Base-by-base conservation (phyloP, 2,797 vertebrate species). In the Cirrhinus molitorella region DNA sequence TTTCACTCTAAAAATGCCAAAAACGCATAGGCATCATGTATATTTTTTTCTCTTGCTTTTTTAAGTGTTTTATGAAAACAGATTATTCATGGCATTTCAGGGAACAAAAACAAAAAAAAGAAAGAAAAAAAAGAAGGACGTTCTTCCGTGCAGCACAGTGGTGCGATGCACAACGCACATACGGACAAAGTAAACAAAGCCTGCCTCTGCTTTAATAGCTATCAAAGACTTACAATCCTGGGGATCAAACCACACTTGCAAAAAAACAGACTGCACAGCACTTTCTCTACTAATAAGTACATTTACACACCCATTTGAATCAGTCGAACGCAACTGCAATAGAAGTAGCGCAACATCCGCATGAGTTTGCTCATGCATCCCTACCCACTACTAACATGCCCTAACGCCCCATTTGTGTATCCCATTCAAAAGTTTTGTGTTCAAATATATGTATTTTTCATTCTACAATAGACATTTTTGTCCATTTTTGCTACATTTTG, bases 211-310 rank as follows among this genome's bases (percentile, higher is more conserved):
- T 83, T 31, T 47, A 25, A 40, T 25, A 86, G 47, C 55, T 28
- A 74, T 75, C 37, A 40, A 40, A 72, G n/a, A 81, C 68, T 70
- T 73, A 66, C 84, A 86, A 85, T 81, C 14, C 77, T 51, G 78
- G 47, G 63, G 49, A 71, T 71, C 90, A 94, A 92, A 95, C 94
- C 95, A 96, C 93, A 93, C 92, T 93, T 95, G 90, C 93, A 95
- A 89, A 93, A 78, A 83, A 96, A 94, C 95, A 95, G 90, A 96
- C 93, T 95, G 90, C 96, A 97, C 96, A 95, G 95, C 93, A 94
- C 92, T 91, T 94, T 87, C 70, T 92, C 91, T 94, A 95, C 91
- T 89, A 87, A 87, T 91, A 91, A 92, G 91, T 89, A 92, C 89
- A 92, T 93, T 95, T 96, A 95, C 91, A 95, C 93, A 95, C 94